Conservation (phyloP, 1,140 invertebrate species). For the Sweltsa coloradensis region DNA sequence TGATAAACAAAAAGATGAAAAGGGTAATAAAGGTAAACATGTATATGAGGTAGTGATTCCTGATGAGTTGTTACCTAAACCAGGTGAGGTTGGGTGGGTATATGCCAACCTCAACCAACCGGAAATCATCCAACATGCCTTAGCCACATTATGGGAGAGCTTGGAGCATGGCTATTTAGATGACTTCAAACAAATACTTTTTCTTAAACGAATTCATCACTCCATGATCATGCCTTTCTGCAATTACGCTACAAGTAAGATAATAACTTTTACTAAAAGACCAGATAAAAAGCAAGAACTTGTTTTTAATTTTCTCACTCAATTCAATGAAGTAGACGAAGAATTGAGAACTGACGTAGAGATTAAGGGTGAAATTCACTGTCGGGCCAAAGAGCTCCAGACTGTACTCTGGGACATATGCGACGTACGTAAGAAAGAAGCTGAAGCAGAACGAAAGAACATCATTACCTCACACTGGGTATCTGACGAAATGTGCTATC, state of each 20-base stretch:
- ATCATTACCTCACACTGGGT: constrained; percentile 39
- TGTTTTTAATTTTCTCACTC: constrained; percentile 35
- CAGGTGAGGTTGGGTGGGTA: constrained; percentile 36
- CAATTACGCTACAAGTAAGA: constrained; percentile 33
- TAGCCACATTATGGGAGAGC: constrained; percentile 40
- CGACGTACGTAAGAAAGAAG: constrained; percentile 34
- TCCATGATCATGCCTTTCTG: constrained; percentile 37
- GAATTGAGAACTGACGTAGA: constrained; percentile 36
- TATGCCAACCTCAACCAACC: constrained; percentile 34
- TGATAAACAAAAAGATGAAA: too few species aligned
- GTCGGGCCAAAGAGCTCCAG: constrained; percentile 29
- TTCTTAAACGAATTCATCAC: constrained; percentile 34
- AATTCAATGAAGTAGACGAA: constrained; percentile 40
- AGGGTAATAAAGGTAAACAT: too few species aligned
- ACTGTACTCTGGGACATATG: constrained; percentile 33
- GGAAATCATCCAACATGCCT: constrained; percentile 24
- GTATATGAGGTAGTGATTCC: too few species aligned
- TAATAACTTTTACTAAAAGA: constrained; percentile 35
- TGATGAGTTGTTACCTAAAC: too few species aligned
- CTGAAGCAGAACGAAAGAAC: constrained; percentile 32
- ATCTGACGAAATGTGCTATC: constrained; percentile 31
- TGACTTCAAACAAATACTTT: constrained; percentile 37
- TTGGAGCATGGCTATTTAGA: constrained; percentile 38
- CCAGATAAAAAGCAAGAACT: constrained; percentile 39
- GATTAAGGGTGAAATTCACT: constrained; percentile 27